Percentiles rank a stretch among this genome's conserved stretches.
Evolutionary conservation across 2,797 vertebrate genomes (phyloP).

Genomic region (Sandelia bainsii): DNA sequence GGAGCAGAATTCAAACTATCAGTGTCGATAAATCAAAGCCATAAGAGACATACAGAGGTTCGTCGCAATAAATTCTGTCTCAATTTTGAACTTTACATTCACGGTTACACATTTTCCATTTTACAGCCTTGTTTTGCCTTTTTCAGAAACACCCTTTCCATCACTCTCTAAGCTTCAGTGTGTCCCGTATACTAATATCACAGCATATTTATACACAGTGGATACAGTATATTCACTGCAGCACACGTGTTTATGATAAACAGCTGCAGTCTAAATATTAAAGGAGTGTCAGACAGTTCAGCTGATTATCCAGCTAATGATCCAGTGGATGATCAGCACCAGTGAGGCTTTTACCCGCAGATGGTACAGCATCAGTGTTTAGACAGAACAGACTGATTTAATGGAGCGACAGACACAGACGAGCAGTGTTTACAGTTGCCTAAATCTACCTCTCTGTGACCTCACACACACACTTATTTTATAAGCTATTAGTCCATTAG

Average conservation of each 20-base stretch:
- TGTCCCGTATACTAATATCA: background rate
- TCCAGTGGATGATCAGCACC: constrained; percentile 45
- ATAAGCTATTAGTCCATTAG: constrained; percentile 48
- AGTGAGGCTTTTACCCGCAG: constrained; percentile 54
- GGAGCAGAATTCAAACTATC: too few relatives aligned
- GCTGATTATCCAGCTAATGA: constrained; percentile 62
- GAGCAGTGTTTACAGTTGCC: constrained; percentile 62
- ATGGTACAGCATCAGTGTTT: constrained; percentile 59
- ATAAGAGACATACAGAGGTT: too few relatives aligned
- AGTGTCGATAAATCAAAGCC: too few relatives aligned
- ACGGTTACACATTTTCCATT: background rate
- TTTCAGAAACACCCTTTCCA: background rate
- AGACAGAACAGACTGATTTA: constrained; percentile 49
- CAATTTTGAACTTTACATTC: background rate
- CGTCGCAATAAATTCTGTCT: too few relatives aligned
- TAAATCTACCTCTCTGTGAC: constrained; percentile 49
- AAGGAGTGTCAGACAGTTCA: constrained; percentile 31
- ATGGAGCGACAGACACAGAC: constrained; percentile 53
- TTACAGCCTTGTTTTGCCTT: background rate
- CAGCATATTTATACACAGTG: background rate
- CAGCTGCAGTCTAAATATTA: constrained; percentile 33
- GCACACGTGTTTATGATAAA: constrained; percentile 24
- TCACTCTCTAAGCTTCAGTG: background rate
- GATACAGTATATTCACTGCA: background rate
- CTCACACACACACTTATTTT: constrained; percentile 40